These are phyloP conservation scores for Cheilinus undulatus DNA, from an alignment of 2,113 vertebrate species.

Conservation along the genomic window DNA sequence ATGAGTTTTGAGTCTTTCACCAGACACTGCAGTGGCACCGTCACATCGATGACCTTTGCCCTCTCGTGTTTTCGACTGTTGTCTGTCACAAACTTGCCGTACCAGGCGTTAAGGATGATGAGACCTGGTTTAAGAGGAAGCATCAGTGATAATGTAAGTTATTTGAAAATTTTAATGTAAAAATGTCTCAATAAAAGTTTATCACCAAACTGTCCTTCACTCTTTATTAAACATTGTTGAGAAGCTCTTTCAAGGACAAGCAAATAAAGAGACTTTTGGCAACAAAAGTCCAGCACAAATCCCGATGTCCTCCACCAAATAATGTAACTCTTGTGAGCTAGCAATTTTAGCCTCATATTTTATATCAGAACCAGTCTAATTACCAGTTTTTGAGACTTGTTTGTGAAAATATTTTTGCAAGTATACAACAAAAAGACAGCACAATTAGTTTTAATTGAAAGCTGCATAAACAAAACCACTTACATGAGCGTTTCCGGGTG, in stretches of 20 bases:
- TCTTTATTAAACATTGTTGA: not conserved
- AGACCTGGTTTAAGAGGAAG: constrained; percentile 84
- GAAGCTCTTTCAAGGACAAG: too few species aligned
- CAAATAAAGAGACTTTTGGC: not conserved
- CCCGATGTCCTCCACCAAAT: not conserved
- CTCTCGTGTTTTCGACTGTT: constrained; percentile 92
- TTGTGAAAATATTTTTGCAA: constrained; percentile 11
- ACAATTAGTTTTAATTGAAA: constrained; percentile 45
- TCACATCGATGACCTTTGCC: constrained; percentile 97
- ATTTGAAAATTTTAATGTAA: not conserved
- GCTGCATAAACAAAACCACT: constrained; percentile 24
- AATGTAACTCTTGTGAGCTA: not conserved
- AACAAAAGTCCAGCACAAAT: not conserved
- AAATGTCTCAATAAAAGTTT: not conserved
- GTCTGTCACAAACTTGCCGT: constrained; percentile 98
- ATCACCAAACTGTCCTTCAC: not conserved
- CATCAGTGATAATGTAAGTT: not conserved
- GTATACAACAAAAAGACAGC: constrained; percentile 21
- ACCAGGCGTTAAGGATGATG: constrained; percentile 97
- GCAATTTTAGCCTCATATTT: constrained; percentile 7
- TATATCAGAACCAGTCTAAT: not conserved
- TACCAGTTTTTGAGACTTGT: constrained; percentile 1
- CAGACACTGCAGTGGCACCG: constrained; percentile 96
- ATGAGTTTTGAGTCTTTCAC: constrained; percentile 99
- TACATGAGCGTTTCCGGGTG: constrained; percentile 16